Conservation (phyloP, 2,888 invertebrate genomes). For the Gnatocerus cornutus region DNA sequence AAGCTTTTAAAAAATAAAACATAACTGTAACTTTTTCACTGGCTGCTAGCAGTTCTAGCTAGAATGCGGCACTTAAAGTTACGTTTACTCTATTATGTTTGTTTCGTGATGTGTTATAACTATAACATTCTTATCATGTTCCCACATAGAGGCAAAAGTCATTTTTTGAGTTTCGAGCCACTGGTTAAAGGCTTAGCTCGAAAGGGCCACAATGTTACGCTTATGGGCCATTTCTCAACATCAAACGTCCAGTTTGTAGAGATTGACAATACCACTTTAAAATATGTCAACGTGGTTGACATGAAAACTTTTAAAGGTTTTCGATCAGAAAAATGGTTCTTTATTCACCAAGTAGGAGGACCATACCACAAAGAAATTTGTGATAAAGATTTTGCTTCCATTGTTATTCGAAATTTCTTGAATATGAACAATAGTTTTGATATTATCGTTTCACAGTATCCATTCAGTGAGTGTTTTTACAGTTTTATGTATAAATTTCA, state of each 20-base stretch:
- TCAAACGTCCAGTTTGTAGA: too few relatives aligned
- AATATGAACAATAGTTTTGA: not conserved
- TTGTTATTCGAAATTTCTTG: not conserved
- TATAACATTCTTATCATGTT: slow-evolving; percentile 79
- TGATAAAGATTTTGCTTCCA: too few relatives aligned
- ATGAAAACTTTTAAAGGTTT: too few relatives aligned
- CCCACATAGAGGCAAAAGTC: slow-evolving; percentile 80
- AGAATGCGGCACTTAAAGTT: too few relatives aligned
- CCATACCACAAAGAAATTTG: too few relatives aligned
- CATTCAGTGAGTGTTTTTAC: not conserved
- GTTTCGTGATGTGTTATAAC: slow-evolving; percentile 61
- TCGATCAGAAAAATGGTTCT: slow-evolving; percentile 15
- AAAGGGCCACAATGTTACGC: slow-evolving; percentile 76
- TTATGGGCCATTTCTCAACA: too few relatives aligned
- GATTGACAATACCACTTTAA: too few relatives aligned
- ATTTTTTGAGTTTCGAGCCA: slow-evolving; percentile 77
- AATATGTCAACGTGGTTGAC: too few relatives aligned
- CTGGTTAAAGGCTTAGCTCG: slow-evolving; percentile 75
- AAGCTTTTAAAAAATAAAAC: too few relatives aligned
- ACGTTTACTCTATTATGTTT: too few relatives aligned
- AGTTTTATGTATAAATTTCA: not conserved
- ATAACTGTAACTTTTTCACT: too few relatives aligned
- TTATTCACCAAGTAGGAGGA: not conserved
- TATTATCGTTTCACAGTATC: not conserved
- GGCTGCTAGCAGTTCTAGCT: too few relatives aligned